Percentiles rank a stretch among this genome's conserved stretches.
Conservation (phyloP, 2,797 vertebrate species). For the Pterois miles region DNA sequence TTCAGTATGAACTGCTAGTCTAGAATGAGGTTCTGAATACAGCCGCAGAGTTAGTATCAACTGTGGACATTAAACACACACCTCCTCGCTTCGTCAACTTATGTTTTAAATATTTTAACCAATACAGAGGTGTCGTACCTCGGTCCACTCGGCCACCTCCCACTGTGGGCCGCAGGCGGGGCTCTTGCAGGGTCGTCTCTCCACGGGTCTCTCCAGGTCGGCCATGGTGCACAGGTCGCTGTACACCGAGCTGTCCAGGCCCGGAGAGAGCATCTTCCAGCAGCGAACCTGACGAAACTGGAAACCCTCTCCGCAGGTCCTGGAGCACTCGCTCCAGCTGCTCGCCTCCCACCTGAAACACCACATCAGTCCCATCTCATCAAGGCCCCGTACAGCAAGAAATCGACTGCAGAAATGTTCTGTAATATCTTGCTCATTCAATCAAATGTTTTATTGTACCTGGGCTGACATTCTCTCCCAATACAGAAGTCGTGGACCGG, state of each 20-base stretch:
- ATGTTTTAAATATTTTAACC: neutral
- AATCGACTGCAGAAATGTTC: neutral
- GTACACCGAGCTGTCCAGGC: slow-evolving; percentile 97
- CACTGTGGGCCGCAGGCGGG: slow-evolving; percentile 96
- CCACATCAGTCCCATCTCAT: neutral
- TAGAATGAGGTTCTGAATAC: too few species aligned
- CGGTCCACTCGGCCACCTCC: slow-evolving; percentile 98
- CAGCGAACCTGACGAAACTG: slow-evolving; percentile 96
- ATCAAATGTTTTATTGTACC: slow-evolving; percentile 71
- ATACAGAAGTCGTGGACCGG: slow-evolving; percentile 97
- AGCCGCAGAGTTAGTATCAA: neutral
- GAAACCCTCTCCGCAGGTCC: slow-evolving; percentile 94
- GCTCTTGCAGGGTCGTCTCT: slow-evolving; percentile 93
- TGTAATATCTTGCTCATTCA: neutral
- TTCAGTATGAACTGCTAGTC: too few species aligned
- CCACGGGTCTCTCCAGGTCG: slow-evolving; percentile 90
- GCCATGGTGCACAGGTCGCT: slow-evolving; percentile 93
- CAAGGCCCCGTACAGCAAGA: too few species aligned
- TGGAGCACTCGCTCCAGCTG: slow-evolving; percentile 98
- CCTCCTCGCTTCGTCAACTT: neutral
- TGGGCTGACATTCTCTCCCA: slow-evolving; percentile 96
- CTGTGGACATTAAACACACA: neutral
- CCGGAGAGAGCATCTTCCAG: slow-evolving; percentile 98
- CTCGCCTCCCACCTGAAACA: slow-evolving; percentile 94
- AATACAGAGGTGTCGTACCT: slow-evolving; percentile 79